Conservation (phyloP, 1,140 invertebrate species). For the Pinna nobilis region DNA sequence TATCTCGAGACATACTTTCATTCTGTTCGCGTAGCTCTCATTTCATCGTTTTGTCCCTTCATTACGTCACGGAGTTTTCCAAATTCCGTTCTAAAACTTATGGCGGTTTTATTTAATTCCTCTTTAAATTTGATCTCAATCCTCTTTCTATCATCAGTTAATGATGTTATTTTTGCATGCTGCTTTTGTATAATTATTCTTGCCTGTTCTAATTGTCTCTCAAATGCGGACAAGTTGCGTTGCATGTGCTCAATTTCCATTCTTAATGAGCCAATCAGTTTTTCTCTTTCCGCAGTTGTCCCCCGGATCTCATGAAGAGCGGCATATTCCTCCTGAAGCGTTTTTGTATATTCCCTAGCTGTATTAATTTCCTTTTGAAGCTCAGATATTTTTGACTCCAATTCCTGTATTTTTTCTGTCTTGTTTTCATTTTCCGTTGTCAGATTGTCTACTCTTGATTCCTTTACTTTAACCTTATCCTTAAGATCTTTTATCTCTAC, state of each 20-base stretch:
- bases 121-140: conserved; percentile 58
- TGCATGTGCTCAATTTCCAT: conserved; percentile 44
- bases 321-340: conserved; percentile 38
- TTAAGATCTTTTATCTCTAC: conserved; percentile 45
- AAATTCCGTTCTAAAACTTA: conserved; percentile 53
- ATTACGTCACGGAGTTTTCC: conserved; percentile 59
- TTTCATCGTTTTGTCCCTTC: conserved; percentile 57
- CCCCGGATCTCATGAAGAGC: conserved; percentile 25
- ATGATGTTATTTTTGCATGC: conserved; percentile 42
- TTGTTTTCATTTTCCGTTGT: conserved; percentile 44
- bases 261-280: conserved; percentile 37
- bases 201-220: conserved; percentile 52
- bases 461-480: conserved; percentile 34
- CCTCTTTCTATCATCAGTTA: conserved; percentile 53
- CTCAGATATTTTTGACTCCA: conserved; percentile 42
- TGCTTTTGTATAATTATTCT: conserved; percentile 54
- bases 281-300: conserved; percentile 32
- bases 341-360: conserved; percentile 48
- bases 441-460: conserved; percentile 35
- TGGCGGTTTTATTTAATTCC: conserved; percentile 47
- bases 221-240: conserved; percentile 46
- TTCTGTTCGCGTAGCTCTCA: conserved; percentile 57
- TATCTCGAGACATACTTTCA: conserved; percentile 51
- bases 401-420: conserved; percentile 32
- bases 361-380: conserved; percentile 47